Percentiles rank a stretch among this genome's conserved stretches.
Conservation (phyloP, 2,888 invertebrate species). For the Phasia obesa region DNA sequence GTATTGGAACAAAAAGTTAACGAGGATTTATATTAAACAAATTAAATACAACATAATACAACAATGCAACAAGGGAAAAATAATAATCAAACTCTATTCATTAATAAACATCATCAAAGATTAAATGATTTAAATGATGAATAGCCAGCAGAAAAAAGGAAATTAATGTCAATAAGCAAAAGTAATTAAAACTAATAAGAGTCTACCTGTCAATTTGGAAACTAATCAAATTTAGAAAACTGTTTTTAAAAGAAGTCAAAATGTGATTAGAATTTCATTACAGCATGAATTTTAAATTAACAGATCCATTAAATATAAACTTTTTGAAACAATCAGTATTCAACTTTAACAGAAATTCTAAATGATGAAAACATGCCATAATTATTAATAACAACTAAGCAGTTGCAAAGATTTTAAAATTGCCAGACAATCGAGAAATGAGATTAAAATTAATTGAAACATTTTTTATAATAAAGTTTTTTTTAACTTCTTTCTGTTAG, state of each 20-base stretch:
- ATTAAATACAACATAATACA: slow-evolving; percentile 55
- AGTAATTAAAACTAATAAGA: slow-evolving; percentile 43
- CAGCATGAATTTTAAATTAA: too few relatives aligned
- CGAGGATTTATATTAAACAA: slow-evolving; percentile 61
- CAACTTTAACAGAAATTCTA: too few relatives aligned
- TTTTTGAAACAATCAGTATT: too few relatives aligned
- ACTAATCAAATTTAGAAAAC: slow-evolving; percentile 35
- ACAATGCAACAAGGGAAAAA: background rate
- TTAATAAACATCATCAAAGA: slow-evolving; percentile 42
- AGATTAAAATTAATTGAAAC: too few relatives aligned
- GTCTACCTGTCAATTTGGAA: slow-evolving; percentile 43
- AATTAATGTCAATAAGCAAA: slow-evolving; percentile 10
- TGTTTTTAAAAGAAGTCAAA: background rate
- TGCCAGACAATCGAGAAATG: too few relatives aligned
- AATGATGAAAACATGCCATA: too few relatives aligned
- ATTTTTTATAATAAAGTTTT: too few relatives aligned
- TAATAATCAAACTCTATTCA: slow-evolving; percentile 50
- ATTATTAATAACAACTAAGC: too few relatives aligned
- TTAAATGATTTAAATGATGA: slow-evolving; percentile 44
- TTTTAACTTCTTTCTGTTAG: too few relatives aligned
- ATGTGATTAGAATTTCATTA: too few relatives aligned
- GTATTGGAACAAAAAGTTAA: slow-evolving; percentile 40
- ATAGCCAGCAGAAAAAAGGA: background rate
- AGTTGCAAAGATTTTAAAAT: too few relatives aligned
- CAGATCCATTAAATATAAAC: too few relatives aligned